These are phyloP conservation scores for Lamprotornis superbus DNA, from an alignment of 2,113 vertebrate species.

Conservation along the genomic window DNA sequence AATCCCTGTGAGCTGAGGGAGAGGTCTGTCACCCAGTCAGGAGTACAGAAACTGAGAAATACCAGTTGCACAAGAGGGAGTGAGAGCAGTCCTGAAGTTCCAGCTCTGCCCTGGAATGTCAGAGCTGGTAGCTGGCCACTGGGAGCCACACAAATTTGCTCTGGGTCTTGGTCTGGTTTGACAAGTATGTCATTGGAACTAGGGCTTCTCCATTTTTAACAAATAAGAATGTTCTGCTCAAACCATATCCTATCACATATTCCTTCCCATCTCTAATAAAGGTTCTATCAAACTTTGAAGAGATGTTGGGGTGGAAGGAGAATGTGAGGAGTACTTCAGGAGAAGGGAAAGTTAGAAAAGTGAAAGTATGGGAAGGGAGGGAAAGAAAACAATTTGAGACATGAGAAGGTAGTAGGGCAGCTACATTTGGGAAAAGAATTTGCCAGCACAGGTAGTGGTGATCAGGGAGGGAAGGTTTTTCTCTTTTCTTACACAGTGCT, in stretches of 20 bases:
- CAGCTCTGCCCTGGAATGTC: not conserved
- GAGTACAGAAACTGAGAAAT: not conserved
- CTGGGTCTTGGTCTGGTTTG: not conserved
- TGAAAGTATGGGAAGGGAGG: not conserved
- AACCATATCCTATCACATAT: not conserved
- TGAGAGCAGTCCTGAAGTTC: not conserved
- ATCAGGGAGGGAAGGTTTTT: not conserved
- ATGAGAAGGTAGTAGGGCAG: not conserved
- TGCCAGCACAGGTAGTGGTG: not conserved
- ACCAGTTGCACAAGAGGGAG: not conserved
- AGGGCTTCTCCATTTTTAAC: not conserved
- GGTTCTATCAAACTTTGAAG: not conserved
- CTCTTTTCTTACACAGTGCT: not conserved
- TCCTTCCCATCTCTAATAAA: not conserved
- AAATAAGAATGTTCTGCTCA: not conserved
- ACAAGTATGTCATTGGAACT: not conserved
- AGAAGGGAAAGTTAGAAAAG: not conserved
- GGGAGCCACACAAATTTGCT: not conserved
- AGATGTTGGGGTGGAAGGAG: not conserved
- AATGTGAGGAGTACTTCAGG: not conserved
- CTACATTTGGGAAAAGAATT: not conserved
- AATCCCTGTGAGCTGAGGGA: not conserved
- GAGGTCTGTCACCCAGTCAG: not conserved
- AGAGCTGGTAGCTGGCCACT: not conserved
- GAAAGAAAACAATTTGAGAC: not conserved